phyloP scores from a whole-genome alignment of 1,140 invertebrate species.

The Calliopsis andreniformis region DNA sequence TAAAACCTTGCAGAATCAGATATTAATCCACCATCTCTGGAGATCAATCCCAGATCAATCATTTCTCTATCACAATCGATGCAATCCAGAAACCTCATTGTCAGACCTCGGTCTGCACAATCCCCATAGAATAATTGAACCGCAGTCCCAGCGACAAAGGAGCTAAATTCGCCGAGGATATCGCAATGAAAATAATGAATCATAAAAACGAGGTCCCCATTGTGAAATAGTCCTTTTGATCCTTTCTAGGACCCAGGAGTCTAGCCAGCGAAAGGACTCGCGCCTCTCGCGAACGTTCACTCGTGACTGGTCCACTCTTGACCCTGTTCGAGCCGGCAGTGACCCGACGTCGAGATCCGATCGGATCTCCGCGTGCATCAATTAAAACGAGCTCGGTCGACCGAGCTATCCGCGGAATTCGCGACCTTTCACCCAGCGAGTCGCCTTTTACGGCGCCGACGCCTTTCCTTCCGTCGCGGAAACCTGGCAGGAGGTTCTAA shows the following conservation, averaged over 20 bases:
- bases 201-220: not conserved
- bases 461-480: constrained; percentile 7
- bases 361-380: not conserved
- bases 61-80: not conserved
- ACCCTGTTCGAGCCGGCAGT: constrained; percentile 30
- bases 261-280: not conserved
- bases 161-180: not conserved
- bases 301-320: constrained; percentile 34
- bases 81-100: too few relatives aligned
- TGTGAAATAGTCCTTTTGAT: not conserved
- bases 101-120: not conserved
- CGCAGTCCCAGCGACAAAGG: not conserved
- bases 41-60: not conserved
- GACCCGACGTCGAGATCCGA: constrained; percentile 37
- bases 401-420: constrained; percentile 29
- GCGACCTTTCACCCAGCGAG: constrained; percentile 32
- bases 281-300: not conserved
- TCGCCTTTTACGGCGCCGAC: constrained; percentile 10
- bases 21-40: too few relatives aligned
- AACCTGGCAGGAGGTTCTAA: constrained; percentile 29
- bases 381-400: constrained; percentile 29
- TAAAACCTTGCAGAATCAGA: too few relatives aligned
- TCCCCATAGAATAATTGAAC: not conserved
- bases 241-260: not conserved
- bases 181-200: not conserved